These are phyloP conservation scores for Megalops atlanticus DNA, from an alignment of 2,113 vertebrate genomes.

Conservation along the genomic window DNA sequence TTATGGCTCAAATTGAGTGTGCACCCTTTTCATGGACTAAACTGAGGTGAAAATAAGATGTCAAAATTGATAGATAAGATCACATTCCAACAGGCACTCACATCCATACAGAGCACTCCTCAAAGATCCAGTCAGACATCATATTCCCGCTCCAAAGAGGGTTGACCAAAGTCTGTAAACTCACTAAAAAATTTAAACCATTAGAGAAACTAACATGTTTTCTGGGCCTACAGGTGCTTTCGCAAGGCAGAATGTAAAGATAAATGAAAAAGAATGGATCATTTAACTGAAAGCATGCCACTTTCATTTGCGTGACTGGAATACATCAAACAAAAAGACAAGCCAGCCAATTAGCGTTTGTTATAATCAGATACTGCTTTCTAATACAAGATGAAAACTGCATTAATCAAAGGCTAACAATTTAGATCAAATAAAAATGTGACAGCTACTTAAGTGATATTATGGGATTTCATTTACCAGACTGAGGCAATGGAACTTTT, in stretches of 20 bases:
- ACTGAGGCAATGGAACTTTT: slow-evolving; percentile 52
- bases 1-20: background rate
- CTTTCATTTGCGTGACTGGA: slow-evolving; percentile 43
- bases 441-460: slow-evolving; percentile 52
- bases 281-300: slow-evolving; percentile 47
- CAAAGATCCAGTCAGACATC: background rate
- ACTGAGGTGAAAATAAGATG: background rate
- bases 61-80: background rate
- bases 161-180: slow-evolving; percentile 38
- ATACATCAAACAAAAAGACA: slow-evolving; percentile 61
- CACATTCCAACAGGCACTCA: background rate
- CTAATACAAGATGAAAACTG: slow-evolving; percentile 55
- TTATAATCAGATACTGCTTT: slow-evolving; percentile 63
- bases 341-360: slow-evolving; percentile 67
- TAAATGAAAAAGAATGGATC: slow-evolving; percentile 39
- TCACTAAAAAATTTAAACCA: slow-evolving; percentile 41
- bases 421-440: slow-evolving; percentile 55
- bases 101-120: background rate
- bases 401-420: slow-evolving; percentile 67
- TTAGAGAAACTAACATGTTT: slow-evolving; percentile 39
- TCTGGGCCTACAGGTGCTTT: slow-evolving; percentile 40
- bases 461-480: slow-evolving; percentile 49
- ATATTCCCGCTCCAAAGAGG: background rate
- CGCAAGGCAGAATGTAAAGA: background rate
- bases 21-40: background rate